Percentiles rank a stretch among this genome's conserved stretches.
Conservation (phyloP, 2,797 vertebrate genomes). For the Dromococcyx pavoninus region DNA sequence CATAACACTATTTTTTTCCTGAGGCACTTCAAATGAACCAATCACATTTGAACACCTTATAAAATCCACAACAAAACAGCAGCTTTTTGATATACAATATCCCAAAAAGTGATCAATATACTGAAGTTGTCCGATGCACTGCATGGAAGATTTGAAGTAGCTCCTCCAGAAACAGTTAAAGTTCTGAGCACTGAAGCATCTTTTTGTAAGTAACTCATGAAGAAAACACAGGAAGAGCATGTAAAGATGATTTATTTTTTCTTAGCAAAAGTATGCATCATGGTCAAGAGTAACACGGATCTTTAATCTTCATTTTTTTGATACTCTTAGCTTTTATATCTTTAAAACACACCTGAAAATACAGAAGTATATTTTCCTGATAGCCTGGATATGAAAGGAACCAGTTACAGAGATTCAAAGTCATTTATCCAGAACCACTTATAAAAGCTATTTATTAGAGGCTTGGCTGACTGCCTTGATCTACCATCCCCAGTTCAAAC, state of each 20-base stretch:
- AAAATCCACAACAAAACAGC: background rate
- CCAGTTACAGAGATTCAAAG: background rate
- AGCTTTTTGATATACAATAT: background rate
- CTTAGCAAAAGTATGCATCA: background rate
- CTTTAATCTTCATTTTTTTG: background rate
- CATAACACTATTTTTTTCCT: background rate
- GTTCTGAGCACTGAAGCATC: background rate
- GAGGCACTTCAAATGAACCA: background rate
- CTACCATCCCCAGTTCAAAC: background rate
- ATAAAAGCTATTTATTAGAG: background rate
- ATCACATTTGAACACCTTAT: background rate
- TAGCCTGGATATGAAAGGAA: background rate
- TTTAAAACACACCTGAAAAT: background rate
- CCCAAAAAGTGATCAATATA: background rate
- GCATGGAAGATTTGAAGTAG: background rate
- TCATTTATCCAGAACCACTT: background rate
- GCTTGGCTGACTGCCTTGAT: background rate
- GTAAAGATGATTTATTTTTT: background rate
- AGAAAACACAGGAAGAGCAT: background rate
- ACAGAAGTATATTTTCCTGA: background rate
- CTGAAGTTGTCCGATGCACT: fast-evolving
- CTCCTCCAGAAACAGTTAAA: background rate
- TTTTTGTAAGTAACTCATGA: background rate
- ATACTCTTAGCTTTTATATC: background rate
- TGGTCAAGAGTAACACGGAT: background rate